A percentile compares a stretch with the other conserved stretches of the same genome.
Conservation (phyloP, 1,140 invertebrate genomes). For the Trinorchestia longiramus region DNA sequence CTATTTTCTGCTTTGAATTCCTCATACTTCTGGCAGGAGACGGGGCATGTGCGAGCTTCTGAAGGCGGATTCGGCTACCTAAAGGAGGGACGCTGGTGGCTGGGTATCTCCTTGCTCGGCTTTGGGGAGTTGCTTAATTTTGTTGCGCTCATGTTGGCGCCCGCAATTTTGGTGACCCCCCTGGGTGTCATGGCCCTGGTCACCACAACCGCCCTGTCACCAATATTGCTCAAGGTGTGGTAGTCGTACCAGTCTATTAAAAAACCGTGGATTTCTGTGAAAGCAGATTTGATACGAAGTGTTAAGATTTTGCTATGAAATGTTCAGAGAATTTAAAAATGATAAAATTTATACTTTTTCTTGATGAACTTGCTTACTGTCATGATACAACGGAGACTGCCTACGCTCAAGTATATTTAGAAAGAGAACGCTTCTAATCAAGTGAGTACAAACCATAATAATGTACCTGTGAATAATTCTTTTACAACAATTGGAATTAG, state of each 20-base stretch:
- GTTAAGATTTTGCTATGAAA: no score
- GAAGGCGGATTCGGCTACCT: constrained; percentile 65
- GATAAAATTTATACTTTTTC: no score
- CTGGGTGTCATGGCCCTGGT: constrained; percentile 65
- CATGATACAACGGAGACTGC: no score
- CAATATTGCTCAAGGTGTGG: constrained; percentile 60
- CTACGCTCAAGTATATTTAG: no score
- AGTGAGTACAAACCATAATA: no score
- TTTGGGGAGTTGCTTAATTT: constrained; percentile 65
- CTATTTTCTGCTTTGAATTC: not conserved
- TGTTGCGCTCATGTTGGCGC: constrained; percentile 64
- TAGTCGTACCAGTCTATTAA: not conserved
- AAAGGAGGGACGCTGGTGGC: constrained; percentile 62
- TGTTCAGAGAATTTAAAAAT: no score
- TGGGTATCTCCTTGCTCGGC: constrained; percentile 63
- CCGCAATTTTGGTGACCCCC: constrained; percentile 64
- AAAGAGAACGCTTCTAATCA: no score
- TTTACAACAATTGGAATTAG: no score
- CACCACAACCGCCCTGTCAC: constrained; percentile 63
- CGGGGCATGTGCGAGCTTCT: constrained; percentile 59
- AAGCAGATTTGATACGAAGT: no score
- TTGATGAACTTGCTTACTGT: no score
- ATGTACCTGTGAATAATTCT: no score
- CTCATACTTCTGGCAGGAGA: constrained; percentile 34
- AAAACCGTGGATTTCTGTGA: no score